Evolutionary conservation across 1,140 invertebrate genomes (phyloP), one percentile per base, ranked within the genome.

Genomic region (Drosophila rufa): DNA sequence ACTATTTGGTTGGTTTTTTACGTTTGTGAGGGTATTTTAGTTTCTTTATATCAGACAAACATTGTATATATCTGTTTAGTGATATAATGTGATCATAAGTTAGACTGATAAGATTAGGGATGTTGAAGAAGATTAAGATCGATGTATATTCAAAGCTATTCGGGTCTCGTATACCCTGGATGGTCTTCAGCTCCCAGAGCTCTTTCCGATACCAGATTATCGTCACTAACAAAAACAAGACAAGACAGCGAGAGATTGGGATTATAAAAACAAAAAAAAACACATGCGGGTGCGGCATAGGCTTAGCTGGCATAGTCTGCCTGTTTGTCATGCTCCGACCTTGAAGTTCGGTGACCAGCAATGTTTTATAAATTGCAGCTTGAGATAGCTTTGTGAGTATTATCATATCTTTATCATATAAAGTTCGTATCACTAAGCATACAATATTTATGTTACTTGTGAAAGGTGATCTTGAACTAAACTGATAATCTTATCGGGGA

Each of bases 391-490:
- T 15, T 19, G 17, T 15, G 9, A 22, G 19, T 15, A 38, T 22
- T 55, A 40, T 56, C 53, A 56, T 40, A 40, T 40, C 33, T 22
- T n/a, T 57, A 57, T 42, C 36, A 56, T 22, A 15, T 19, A 17
- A 9, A 1, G 11, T 15, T 15, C 12, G 22, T 55, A 55, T 36
- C n/a, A 6, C 2, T 53, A 14, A 40, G 36, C 30, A 19, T n/a
- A 36, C 46, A 22, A 14, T 9, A n/a, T 22, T 4, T 19, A n/a
- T n/a, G 36, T 38, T 30, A 30, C 25, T 7, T 22, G 9, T 12
- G n/a, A n/a, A 9, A 12, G 40, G 27, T 60, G 36, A 64, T 42
- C 61, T 65, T 59, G 25, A 60, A 43, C n/a, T 33, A 14, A 33
- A 30, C 8, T 60, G 11, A 43, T 65, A 12, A 64, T 40, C 19